Conservation (phyloP, 2,797 vertebrate species). For the Brachyrhaphis roseni region DNA sequence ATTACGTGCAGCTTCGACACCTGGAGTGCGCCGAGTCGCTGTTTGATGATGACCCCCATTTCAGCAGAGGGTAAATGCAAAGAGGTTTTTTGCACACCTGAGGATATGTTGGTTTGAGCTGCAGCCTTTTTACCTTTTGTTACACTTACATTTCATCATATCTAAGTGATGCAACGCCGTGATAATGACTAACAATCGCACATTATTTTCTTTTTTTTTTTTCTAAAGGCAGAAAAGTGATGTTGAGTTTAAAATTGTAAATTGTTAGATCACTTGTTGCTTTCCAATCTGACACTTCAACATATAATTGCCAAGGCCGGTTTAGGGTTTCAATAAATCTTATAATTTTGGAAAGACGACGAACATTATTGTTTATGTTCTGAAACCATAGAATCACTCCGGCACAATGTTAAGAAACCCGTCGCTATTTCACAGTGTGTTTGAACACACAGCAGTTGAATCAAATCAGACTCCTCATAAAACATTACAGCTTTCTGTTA, state of each 20-base stretch:
- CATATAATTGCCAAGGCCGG: background rate
- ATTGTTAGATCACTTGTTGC: background rate
- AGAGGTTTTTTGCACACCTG: conserved; percentile 3
- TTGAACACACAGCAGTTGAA: background rate
- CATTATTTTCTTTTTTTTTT: background rate
- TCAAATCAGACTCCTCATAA: background rate
- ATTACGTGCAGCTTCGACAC: conserved; percentile 3
- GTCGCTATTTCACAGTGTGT: background rate
- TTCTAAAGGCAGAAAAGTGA: background rate
- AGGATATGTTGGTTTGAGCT: conserved; percentile 9
- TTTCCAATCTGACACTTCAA: background rate
- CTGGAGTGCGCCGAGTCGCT: background rate
- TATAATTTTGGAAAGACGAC: background rate
- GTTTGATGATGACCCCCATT: conserved; percentile 15
- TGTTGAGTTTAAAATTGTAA: background rate
- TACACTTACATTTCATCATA: conserved; percentile 11
- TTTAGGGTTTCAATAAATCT: background rate
- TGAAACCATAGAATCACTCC: background rate
- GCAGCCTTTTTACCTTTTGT: conserved; percentile 8
- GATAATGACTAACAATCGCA: conserved; percentile 16
- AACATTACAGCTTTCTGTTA: background rate
- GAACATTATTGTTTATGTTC: background rate
- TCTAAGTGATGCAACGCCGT: conserved; percentile 8
- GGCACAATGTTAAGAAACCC: background rate
- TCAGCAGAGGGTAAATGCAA: conserved; percentile 2